Percentiles rank a stretch among this genome's conserved stretches.
Evolutionary conservation across 2,888 invertebrate genomes (phyloP).

Genomic region (Microctonus brassicae): DNA sequence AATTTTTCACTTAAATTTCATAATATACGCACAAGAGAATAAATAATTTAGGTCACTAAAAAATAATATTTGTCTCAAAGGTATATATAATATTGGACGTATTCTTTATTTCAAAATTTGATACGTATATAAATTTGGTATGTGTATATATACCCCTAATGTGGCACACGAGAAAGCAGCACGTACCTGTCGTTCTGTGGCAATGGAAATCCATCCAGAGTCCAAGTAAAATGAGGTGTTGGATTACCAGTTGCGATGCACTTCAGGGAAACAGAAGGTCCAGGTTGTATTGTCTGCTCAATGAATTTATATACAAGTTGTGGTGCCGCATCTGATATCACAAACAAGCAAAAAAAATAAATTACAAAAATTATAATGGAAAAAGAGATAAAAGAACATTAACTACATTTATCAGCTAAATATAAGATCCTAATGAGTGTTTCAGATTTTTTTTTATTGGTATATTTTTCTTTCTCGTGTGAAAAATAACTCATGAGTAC

Average conservation of each 20-base stretch:
- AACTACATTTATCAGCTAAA: not conserved
- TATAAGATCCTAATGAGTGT: not conserved
- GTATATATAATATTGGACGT: not conserved
- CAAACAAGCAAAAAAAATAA: not conserved
- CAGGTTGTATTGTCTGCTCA: constrained; percentile 92
- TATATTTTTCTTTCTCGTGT: not conserved
- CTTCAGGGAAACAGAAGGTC: constrained; percentile 90
- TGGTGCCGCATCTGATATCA: constrained; percentile 29
- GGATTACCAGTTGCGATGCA: constrained; percentile 97
- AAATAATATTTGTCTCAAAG: not conserved
- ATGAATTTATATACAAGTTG: constrained; percentile 93
- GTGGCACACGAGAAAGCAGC: not conserved
- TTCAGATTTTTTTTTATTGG: not conserved
- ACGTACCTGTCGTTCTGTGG: constrained; percentile 74
- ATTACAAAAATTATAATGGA: not conserved
- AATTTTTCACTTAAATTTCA: no score
- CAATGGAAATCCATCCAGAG: constrained; percentile 88
- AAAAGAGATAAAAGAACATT: not conserved
- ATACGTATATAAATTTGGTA: constrained; percentile 18
- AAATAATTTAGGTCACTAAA: not conserved
- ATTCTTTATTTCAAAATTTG: not conserved
- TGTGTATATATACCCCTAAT: not conserved
- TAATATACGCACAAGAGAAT: not conserved
- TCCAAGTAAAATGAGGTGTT: constrained; percentile 92
- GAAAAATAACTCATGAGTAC: constrained; percentile 7